Base-by-base conservation (phyloP, 23 tunicate genomes). In the Botrylloides violaceus region DNA sequence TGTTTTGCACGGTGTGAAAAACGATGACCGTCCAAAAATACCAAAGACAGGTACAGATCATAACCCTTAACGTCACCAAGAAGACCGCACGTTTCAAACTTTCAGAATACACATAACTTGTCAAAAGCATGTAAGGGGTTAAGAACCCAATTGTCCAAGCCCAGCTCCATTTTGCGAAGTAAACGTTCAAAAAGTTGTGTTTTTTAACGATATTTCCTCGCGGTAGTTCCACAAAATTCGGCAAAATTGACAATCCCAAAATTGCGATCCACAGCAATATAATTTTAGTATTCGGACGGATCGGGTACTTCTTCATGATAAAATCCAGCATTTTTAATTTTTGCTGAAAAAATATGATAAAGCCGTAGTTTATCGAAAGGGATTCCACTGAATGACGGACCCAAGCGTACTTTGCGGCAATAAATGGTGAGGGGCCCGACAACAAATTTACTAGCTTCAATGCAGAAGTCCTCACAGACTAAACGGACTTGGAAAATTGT, bases 131-230 rank as follows among this genome's bases (percentile, higher is more conserved):
- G 71, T 88, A 88, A 9, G 84, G 76, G 29, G 82, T 86, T 26
- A 73, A 33, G 1, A 71, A 1, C 12, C 65, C 24, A 36, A 88
- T 32, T 1, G 88, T 88, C 96, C 96, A 88, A 23, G 65, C 84
- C 96, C 96, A 88, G 20, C 77, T 73, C 64, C 63, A 72, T 56
- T 88, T 88, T 1, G 78, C 96, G 71, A 88, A 82, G 19, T 47
- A 72, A 2, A 32, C 28, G 75, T 88, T 88, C 35, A 88, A 63
- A 65, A 82, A 59, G 27, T 29, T 65, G 12, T 15, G 12, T 43
- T 43, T 43, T 43, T 43, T 9, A 7, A 9, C 53, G 15, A 43
- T 7, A 43, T 43, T 7, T 43, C 15, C 12, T 15, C 12, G 12
- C 9, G 53, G 53, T 7, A 43, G 15, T 7, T 9, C 15, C 9